These are phyloP conservation scores for Anhinga rufa DNA, from an alignment of 2,113 vertebrate species.

Conservation along the genomic window DNA sequence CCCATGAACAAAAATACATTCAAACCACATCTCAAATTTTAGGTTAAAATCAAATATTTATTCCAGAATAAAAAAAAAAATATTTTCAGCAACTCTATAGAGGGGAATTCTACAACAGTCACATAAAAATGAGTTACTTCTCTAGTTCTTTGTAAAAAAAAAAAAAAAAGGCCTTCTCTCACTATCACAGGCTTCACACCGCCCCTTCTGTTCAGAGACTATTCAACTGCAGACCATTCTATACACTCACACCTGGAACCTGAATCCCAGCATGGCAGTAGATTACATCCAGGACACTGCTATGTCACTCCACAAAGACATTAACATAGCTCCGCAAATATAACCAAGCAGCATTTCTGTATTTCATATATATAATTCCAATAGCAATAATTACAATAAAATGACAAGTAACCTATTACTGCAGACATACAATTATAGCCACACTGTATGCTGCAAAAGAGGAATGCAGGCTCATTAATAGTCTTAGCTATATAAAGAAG, in stretches of 20 bases:
- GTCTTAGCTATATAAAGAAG: neutral
- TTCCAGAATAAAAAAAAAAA: neutral
- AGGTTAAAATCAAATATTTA: neutral
- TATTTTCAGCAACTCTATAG: neutral
- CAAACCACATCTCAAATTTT: neutral
- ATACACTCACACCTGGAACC: neutral
- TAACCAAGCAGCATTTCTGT: neutral
- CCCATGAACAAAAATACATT: neutral
- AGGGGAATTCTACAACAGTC: neutral
- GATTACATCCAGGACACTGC: neutral
- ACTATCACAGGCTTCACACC: neutral
- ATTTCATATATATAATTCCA: neutral
- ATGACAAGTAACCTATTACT: neutral
- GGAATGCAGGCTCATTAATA: neutral
- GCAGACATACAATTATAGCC: neutral
- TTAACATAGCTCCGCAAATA: neutral
- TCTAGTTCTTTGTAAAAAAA: neutral
- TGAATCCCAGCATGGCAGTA: fast-evolving
- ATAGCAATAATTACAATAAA: neutral
- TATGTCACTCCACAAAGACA: neutral
- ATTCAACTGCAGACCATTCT: neutral
- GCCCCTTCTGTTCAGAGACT: neutral
- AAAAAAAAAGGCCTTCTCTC: neutral
- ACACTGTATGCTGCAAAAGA: neutral
- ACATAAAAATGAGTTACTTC: neutral